Base-by-base conservation (phyloP, 2,888 invertebrate species). In the Rhaphigaster nebulosa region DNA sequence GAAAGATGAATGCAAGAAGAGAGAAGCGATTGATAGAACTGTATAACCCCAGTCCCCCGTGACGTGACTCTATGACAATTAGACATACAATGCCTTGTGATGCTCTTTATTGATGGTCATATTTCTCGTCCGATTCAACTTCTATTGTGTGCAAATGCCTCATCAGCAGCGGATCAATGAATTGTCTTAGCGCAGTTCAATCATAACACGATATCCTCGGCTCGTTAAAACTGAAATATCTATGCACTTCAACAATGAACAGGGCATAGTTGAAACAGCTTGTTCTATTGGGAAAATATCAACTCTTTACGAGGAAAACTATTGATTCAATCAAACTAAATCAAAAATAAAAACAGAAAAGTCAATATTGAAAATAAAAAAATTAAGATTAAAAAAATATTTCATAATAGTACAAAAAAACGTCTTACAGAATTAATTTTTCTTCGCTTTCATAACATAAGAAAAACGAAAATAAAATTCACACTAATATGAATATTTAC, bases 91-190 rank as follows among this genome's bases (percentile, higher is more conserved):
- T 65, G 65, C 15, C 29, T 65, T 15, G 5, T 29, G 65, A 29
- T 65, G 29, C 29, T 29, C 65, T 26, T 80, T 80, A 80, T 41
- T 26, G 80, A 80, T 80, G 80, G 26, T 80, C 41, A 80, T 41
- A 80, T 80, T 80, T 80, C 45, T 80, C 23, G 23, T 80, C 80
- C 23, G 80, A 80, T 41, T n/a, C 80, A 26, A 45, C 23, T 41
- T 15, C 80, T 15, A 80, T 80, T 80, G 80, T 80, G 45, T 80
- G 80, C 38, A 80, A 80, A 80, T 80, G 26, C 41, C 45, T 29
- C 38, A 80, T 80, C 38, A 45, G 26, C 10, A 41, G 13, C 38
- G 80, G 80, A 80, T 80, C 41, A 80, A 80, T 80, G 80, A 80
- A 80, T 80, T 41, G 80, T 41, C 20, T 23, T 6, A 29, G 65